phyloP scores from a whole-genome alignment of 2,113 vertebrate species.

The Poeciliopsis retropinna region DNA sequence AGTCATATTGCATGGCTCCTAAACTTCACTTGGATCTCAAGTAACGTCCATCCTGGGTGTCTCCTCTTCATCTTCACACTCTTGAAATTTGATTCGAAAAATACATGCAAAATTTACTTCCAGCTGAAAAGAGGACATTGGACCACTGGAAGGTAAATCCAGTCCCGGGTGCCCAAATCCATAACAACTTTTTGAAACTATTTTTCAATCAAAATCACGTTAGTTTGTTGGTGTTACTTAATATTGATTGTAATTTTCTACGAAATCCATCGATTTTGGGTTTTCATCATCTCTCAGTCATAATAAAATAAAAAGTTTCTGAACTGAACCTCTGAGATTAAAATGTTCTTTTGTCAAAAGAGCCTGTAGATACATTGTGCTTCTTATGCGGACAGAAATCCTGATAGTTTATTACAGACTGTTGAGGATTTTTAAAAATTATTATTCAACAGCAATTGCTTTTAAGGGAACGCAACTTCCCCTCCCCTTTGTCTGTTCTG shows the following conservation, averaged over 20 bases:
- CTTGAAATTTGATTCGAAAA: not conserved
- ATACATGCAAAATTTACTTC: not conserved
- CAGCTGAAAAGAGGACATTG: not conserved
- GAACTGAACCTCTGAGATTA: not conserved
- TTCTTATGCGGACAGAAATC: not conserved
- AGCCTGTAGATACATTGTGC: not conserved
- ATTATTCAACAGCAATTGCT: not conserved
- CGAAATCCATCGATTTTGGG: not conserved
- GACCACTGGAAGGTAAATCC: no score
- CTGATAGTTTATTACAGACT: not conserved
- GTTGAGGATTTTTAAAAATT: not conserved
- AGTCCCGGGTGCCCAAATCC: no score
- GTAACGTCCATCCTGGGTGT: no score
- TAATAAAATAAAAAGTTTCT: not conserved
- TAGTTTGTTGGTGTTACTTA: not conserved
- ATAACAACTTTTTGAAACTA: not conserved
- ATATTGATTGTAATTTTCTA: not conserved
- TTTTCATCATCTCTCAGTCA: not conserved
- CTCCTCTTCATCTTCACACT: not conserved
- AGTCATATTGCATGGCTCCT: not conserved
- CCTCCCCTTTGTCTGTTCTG: not conserved
- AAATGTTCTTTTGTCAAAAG: not conserved
- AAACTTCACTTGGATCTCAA: not conserved
- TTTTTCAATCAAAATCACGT: not conserved
- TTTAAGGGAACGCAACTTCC: not conserved